Conservation (phyloP, 1,140 invertebrate genomes). For the Bombyx mori region ASM3026992v2 NC_085130.1:11347501-11348000, state of each 20-base stretch:
- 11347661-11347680: slow-evolving; percentile 51
- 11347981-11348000: slow-evolving; percentile 48
- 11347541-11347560: slow-evolving; percentile 55
- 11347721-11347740: slow-evolving; percentile 46
- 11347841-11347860: slow-evolving; percentile 54
- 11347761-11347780: slow-evolving; percentile 54
- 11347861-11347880: slow-evolving; percentile 50
- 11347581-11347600: slow-evolving; percentile 62
- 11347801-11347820: slow-evolving; percentile 63
- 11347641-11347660: slow-evolving; percentile 44
- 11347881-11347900: slow-evolving; percentile 49
- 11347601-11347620: slow-evolving; percentile 54
- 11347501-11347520: slow-evolving; percentile 44
- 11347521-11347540: slow-evolving; percentile 41
- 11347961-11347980: slow-evolving; percentile 37
- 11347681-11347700: slow-evolving; percentile 50
- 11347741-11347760: slow-evolving; percentile 39
- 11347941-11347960: slow-evolving; percentile 54
- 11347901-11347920: slow-evolving; percentile 40
- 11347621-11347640: slow-evolving; percentile 58
- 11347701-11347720: slow-evolving; percentile 50
- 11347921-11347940: slow-evolving; percentile 56
- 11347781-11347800: slow-evolving; percentile 59
- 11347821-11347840: slow-evolving; percentile 62
- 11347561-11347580: slow-evolving; percentile 52